These are phyloP conservation scores for Uropetala carovei DNA, from an alignment of 2,888 invertebrate species.

Conservation along the genomic window DNA sequence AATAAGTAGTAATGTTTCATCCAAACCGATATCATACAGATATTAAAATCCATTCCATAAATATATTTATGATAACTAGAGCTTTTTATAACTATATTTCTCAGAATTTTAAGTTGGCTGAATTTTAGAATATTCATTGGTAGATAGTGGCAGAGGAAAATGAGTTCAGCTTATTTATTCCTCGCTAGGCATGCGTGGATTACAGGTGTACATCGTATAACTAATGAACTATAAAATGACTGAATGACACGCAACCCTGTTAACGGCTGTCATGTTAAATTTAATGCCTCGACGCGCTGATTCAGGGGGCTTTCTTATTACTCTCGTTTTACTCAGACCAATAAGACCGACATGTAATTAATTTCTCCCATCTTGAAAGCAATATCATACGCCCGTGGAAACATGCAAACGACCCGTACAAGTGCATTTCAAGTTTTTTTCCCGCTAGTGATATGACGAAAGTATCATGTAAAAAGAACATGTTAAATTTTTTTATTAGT, in stretches of 20 bases:
- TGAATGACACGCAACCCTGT: conserved; percentile 3
- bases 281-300: background rate
- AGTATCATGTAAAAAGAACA: too few species aligned
- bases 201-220: background rate
- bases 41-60: too few species aligned
- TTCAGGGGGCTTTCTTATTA: conserved; percentile 5
- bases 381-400: too few species aligned
- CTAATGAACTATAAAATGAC: conserved; percentile 28
- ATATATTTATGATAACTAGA: too few species aligned
- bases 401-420: too few species aligned
- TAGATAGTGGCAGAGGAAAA: background rate
- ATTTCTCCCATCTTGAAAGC: background rate
- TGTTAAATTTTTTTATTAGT: too few species aligned
- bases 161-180: background rate
- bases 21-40: too few species aligned
- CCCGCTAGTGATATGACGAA: too few species aligned
- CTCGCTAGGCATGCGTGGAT: background rate
- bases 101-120: background rate
- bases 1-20: too few species aligned
- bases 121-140: conserved; percentile 12
- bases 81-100: too few species aligned
- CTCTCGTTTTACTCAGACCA: background rate
- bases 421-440: too few species aligned
- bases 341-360: background rate
- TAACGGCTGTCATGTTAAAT: background rate